A percentile compares a stretch with the other conserved stretches of the same genome.
phyloP scores from a whole-genome alignment of 1,140 invertebrate species.

The Augochlora pura region DNA sequence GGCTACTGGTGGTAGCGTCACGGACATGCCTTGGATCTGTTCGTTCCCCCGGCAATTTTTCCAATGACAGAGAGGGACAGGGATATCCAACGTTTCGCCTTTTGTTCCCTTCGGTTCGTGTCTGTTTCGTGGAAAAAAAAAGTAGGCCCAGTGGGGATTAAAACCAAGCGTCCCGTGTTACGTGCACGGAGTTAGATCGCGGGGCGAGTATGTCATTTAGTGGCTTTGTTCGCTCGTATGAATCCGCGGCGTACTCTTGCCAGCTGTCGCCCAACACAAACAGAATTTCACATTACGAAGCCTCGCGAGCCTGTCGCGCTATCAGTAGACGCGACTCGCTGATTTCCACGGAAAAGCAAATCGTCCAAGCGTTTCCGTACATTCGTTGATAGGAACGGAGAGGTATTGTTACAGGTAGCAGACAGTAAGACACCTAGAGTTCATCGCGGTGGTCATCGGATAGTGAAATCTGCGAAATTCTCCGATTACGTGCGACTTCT shows the following conservation, averaged over 20 bases:
- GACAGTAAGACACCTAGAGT: too few species aligned
- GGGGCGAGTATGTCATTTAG: constrained; percentile 55
- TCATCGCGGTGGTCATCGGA: too few species aligned
- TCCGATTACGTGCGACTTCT: too few species aligned
- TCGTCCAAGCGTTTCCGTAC: background rate
- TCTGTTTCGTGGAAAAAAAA: constrained; percentile 48
- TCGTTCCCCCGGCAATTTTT: constrained; percentile 36
- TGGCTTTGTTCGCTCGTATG: constrained; percentile 55
- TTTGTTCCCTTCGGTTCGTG: constrained; percentile 49
- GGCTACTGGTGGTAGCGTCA: background rate
- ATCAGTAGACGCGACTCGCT: background rate
- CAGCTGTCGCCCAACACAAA: constrained; percentile 9
- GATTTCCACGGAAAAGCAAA: background rate
- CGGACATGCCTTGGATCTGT: background rate
- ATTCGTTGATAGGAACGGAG: background rate
- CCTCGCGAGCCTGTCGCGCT: background rate
- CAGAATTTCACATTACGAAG: constrained; percentile 10
- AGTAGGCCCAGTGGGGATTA: constrained; percentile 63
- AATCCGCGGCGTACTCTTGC: background rate
- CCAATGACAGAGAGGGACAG: background rate
- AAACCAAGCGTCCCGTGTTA: constrained; percentile 34
- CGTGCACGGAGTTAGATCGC: constrained; percentile 42
- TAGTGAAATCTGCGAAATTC: too few species aligned
- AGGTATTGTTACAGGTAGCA: background rate
- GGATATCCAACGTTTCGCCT: constrained; percentile 2